Evolutionary conservation across 2,113 vertebrate species (phyloP).

Genomic region (Phocoena phocoena): DNA sequence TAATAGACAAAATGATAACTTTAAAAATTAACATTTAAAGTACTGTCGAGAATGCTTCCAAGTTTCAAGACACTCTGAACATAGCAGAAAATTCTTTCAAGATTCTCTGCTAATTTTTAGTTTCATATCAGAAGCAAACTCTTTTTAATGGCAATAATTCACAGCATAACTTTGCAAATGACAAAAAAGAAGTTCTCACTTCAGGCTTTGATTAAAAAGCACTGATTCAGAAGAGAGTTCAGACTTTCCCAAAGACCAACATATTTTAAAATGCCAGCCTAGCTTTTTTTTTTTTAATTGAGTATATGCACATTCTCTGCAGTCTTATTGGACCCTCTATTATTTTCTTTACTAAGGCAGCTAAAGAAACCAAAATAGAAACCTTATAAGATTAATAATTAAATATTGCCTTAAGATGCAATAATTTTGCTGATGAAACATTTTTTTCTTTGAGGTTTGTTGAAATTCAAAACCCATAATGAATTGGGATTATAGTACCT

Average conservation of each 20-base stretch:
- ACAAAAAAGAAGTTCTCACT: constrained; percentile 57
- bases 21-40: background rate
- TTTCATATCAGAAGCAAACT: constrained; percentile 5
- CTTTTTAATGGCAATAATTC: constrained; percentile 25
- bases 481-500: background rate
- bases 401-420: constrained; percentile 19
- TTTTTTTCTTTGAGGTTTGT: background rate
- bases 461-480: constrained; percentile 29
- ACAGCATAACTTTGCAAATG: constrained; percentile 25
- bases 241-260: constrained; percentile 3
- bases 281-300: background rate
- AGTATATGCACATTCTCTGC: background rate
- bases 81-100: background rate
- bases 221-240: constrained; percentile 49
- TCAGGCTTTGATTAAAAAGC: constrained; percentile 50
- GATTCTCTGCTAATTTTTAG: background rate
- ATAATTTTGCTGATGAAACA: background rate
- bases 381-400: constrained; percentile 13
- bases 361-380: constrained; percentile 35
- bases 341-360: constrained; percentile 4
- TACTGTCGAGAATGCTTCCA: background rate
- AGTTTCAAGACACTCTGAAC: background rate
- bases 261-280: background rate
- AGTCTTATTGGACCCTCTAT: background rate
- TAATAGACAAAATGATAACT: background rate